phyloP scores from a whole-genome alignment of 2,797 vertebrate genomes.

The Dendrocincla fuliginosa region DNA sequence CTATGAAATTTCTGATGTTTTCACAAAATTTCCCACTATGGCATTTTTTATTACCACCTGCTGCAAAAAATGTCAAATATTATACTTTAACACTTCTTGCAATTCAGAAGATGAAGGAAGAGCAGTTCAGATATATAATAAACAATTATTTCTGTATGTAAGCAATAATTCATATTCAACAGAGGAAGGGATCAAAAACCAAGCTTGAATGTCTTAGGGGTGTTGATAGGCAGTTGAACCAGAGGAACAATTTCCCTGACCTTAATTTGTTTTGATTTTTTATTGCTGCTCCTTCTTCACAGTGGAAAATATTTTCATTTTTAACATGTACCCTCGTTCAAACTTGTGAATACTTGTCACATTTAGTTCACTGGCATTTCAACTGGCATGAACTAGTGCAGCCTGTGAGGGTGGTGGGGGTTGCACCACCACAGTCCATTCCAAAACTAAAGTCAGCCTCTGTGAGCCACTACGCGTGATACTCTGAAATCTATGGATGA shows the following conservation, averaged over 20 bases:
- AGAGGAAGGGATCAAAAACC: background rate
- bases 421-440: background rate
- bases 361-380: background rate
- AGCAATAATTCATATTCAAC: background rate
- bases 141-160: background rate
- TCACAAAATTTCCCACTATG: background rate
- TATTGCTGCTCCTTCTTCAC: background rate
- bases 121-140: background rate
- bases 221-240: background rate
- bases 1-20: background rate
- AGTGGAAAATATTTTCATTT: background rate
- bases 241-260: background rate
- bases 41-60: background rate
- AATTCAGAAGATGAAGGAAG: background rate
- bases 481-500: background rate
- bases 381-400: background rate
- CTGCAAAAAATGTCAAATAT: background rate
- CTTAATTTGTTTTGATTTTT: background rate
- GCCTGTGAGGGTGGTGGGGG: background rate
- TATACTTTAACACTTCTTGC: background rate
- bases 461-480: background rate
- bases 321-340: background rate
- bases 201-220: background rate
- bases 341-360: background rate
- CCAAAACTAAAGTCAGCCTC: background rate